Base-by-base conservation (phyloP, 1,140 invertebrate genomes). In the Drosophila dunni region DNA sequence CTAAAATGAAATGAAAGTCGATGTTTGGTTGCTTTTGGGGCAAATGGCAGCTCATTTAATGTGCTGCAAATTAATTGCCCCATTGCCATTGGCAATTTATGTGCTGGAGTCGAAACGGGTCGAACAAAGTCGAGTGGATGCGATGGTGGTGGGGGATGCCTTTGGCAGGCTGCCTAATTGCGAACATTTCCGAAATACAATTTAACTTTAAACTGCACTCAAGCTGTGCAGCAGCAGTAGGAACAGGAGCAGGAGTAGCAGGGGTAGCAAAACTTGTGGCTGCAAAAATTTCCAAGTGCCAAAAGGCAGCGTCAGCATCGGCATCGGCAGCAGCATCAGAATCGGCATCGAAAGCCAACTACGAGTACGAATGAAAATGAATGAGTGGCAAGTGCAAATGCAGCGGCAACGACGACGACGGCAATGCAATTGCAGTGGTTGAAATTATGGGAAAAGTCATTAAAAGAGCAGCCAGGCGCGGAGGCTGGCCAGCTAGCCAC, bases 191-290 rank as follows among this genome's bases (percentile, higher is more conserved):
- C 76, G 73, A 88, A 88, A 88, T 88, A 84, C 84, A 89, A 88
- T 88, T 88, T 88, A 89, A 88, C 80, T 88, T 88, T 89, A 84
- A 88, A 88, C 84, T 88, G 80, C 83, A 88, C 83, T 88, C 84
- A 83, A 89, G 80, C 82, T 73, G 81, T 74, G 80, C 80, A 58
- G 71, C 66, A 67, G 58, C 29, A 34, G 29, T 1, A 6, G 20
- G 11, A 13, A 57, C 40, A 11, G 17, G 2, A 20, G 46, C 69
- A 6, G 20, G 11, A 13, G 65, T 34, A 11, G 17, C 1, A 20
- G 46, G 63, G 38, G 54, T 61, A 53, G 54, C 75, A 69, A 85
- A 85, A 85, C 82, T 85, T 86, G 83, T 29, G 75, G 79, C 83
- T 61, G 67, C 76, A 69, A 62, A 86, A 85, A 88, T 82, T 86